These are phyloP conservation scores for Zosterops japonicus DNA, from an alignment of 2,113 vertebrate genomes.

Conservation along the genomic window DNA sequence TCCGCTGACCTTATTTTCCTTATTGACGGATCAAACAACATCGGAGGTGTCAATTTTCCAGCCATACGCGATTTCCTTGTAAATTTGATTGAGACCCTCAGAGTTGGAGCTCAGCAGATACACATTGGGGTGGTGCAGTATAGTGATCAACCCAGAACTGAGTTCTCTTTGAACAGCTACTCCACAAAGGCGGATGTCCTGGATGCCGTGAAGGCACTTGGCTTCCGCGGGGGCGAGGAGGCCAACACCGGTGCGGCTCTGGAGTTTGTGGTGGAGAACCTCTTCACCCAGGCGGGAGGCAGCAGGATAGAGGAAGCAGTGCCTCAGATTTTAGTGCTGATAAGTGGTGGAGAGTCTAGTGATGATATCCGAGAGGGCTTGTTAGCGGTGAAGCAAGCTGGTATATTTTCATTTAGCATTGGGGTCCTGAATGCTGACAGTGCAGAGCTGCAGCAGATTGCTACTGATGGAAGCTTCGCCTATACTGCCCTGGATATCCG, in stretches of 20 bases:
- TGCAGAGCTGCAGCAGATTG: conserved; percentile 86
- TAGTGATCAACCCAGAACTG: conserved; percentile 80
- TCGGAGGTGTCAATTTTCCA: conserved; percentile 91
- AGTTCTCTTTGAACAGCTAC: conserved; percentile 88
- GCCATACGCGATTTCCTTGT: conserved; percentile 89
- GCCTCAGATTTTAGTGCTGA: conserved; percentile 89
- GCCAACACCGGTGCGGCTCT: conserved; percentile 90
- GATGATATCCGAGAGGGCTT: conserved; percentile 87
- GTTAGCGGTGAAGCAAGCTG: conserved; percentile 86
- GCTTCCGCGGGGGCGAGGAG: conserved; percentile 81
- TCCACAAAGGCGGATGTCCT: conserved; percentile 83
- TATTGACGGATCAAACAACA: conserved; percentile 98
- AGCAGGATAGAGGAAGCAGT: conserved; percentile 91
- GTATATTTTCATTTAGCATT: conserved; percentile 83
- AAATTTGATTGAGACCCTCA: conserved; percentile 90
- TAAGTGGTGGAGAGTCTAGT: conserved; percentile 88
- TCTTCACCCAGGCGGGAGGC: conserved; percentile 85
- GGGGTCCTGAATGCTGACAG: conserved; percentile 80
- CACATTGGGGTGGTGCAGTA: conserved; percentile 91
- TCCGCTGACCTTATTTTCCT: conserved; percentile 97
- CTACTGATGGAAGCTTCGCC: conserved; percentile 86
- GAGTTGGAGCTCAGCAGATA: conserved; percentile 85
- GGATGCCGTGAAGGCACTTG: conserved; percentile 84
- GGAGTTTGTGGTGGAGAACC: conserved; percentile 83
- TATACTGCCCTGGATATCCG: conserved; percentile 84